Evolutionary conservation across 2,888 invertebrate species (phyloP), one percentile per base, ranked within the genome.

Genomic region (Gibbula magus): DNA sequence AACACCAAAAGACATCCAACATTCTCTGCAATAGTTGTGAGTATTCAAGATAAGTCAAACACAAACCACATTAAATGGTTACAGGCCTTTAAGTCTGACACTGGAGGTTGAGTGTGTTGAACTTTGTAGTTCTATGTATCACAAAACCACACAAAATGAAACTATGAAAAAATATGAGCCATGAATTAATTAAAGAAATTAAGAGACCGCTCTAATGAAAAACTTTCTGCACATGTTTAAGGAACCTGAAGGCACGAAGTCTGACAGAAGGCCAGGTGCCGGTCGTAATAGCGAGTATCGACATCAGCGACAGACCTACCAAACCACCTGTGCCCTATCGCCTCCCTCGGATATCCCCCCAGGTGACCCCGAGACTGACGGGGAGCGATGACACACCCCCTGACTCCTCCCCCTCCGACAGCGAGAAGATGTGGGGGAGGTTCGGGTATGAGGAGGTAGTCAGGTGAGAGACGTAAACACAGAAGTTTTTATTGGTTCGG

Each of bases 371-470:
- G 2, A 13, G 77, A n/a, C 61, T 83, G 2, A 61, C 32, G 4
- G 45, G 45, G 52, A 53, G 52, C 4, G 79, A 77, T 18, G 61
- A 54, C 45, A 77, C 79, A 3, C 45, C 77, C 5, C 84, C 83
- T 0, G 82, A 79, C 0, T 75, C 77, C 20, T 35, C 81, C 54
- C 35, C 75, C 74, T n/a, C 56, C 20, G n/a, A 51, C 8, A 79
- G 81, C 8, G 85, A 86, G 20, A 86, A 85, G 81, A 73, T 81
- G 80, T 89, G 86, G 86, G 88, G 86, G 52, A 79, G 88, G 13
- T 85, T 86, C 78, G 89, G 89, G 2, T 89, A 86, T 73, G 88
- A 89, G 79, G 84, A 86, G 53, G 81, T 84, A 7, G 84, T 87
- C 29, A 86, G 85, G 88, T 88, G 77, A 73, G 52, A 39, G 20